These are phyloP conservation scores for Endotricha flammealis DNA, from an alignment of 2,888 invertebrate species.

Conservation along the genomic window DNA sequence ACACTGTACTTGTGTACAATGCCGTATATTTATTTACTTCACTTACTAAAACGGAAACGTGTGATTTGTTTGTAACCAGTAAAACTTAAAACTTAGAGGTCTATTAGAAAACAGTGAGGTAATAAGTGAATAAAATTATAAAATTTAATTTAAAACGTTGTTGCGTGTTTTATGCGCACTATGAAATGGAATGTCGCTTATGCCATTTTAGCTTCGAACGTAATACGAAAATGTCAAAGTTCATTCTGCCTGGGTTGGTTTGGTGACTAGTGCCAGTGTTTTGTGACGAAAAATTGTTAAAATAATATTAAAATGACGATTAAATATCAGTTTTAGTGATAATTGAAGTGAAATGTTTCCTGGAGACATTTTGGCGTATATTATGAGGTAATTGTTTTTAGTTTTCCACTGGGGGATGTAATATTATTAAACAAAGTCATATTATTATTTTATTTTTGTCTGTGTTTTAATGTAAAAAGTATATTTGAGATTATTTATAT, in stretches of 20 bases:
- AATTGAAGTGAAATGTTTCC: not conserved
- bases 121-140: not conserved
- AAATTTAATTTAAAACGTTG: slow-evolving; percentile 5
- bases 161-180: slow-evolving; percentile 16
- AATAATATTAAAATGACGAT: not conserved
- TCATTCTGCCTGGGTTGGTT: slow-evolving; percentile 36
- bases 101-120: not conserved
- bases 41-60: slow-evolving; percentile 8
- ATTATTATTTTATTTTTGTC: too few species aligned
- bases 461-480: too few species aligned
- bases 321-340: not conserved
- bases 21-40: slow-evolving; percentile 38
- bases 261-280: slow-evolving; percentile 19
- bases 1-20: slow-evolving; percentile 20
- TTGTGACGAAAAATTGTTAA: slow-evolving; percentile 11
- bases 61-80: slow-evolving; percentile 12
- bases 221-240: slow-evolving; percentile 68
- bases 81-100: slow-evolving; percentile 5
- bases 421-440: not conserved
- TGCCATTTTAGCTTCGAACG: slow-evolving; percentile 47
- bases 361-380: not conserved
- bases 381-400: not conserved
- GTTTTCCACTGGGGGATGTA: too few species aligned
- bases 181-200: slow-evolving; percentile 49
- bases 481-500: too few species aligned